A percentile compares a stretch with the other conserved stretches of the same genome.
Conservation (phyloP, 2,113 vertebrate species). For the Ophthalmolycus amberensis region DNA sequence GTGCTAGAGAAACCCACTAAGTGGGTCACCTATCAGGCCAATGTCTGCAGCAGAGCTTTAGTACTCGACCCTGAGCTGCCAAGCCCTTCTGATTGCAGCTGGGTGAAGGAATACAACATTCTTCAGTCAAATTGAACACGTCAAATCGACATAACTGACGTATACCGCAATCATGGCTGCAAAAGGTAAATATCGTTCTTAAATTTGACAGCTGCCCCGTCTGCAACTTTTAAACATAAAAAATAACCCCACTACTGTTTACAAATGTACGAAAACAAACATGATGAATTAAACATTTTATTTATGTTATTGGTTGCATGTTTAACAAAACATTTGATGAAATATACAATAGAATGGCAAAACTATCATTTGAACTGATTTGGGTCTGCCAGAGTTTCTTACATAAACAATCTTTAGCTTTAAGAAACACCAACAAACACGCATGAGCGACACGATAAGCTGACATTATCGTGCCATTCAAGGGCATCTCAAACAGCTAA, state of each 20-base stretch:
- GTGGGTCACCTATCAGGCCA: no score
- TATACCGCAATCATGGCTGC: no score
- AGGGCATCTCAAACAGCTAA: conserved; percentile 41
- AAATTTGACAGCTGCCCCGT: no score
- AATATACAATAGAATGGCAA: conserved; percentile 89
- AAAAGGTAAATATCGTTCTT: no score
- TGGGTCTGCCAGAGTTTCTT: conserved; percentile 86
- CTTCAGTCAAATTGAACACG: no score
- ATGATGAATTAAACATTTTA: conserved; percentile 79
- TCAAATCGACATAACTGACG: no score
- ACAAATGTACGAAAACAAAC: conserved; percentile 23
- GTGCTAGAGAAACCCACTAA: no score
- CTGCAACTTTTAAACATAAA: background rate
- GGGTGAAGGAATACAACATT: no score
- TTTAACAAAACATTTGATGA: conserved; percentile 88
- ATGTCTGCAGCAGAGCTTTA: no score
- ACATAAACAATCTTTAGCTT: conserved; percentile 75
- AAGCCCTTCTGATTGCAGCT: no score
- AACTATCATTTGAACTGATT: conserved; percentile 44
- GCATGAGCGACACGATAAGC: conserved; percentile 24
- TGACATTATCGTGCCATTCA: conserved; percentile 37
- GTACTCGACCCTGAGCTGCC: no score
- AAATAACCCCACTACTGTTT: background rate
- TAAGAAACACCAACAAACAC: conserved; percentile 46
- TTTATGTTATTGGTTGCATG: conserved; percentile 70